Conservation (phyloP, 1,140 invertebrate species). For the Plectrocnemia conspersa region DNA sequence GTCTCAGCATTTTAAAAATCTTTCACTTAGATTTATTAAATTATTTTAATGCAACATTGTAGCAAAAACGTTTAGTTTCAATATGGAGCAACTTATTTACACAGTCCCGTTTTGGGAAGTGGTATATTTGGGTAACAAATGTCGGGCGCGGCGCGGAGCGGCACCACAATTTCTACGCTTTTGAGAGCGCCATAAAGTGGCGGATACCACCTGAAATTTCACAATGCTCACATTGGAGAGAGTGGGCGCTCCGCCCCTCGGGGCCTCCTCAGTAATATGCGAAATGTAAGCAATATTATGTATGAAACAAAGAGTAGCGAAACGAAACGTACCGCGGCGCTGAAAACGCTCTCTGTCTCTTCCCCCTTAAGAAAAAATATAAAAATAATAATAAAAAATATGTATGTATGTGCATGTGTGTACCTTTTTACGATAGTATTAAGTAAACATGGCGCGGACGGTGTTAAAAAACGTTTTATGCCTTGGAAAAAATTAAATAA, state of each 20-base stretch:
- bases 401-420: too few relatives aligned
- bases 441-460: too few relatives aligned
- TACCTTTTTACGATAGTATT: too few relatives aligned
- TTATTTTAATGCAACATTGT: not conserved
- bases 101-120: too few relatives aligned
- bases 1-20: too few relatives aligned
- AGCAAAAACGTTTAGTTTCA: constrained; percentile 1
- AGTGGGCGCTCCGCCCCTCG: not conserved
- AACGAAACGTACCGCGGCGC: constrained; percentile 26
- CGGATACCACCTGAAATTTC: constrained; percentile 32
- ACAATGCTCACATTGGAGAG: constrained; percentile 28
- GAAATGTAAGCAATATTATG: constrained; percentile 36
- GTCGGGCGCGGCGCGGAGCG: constrained; percentile 1
- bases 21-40: too few relatives aligned
- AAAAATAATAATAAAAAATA: not conserved
- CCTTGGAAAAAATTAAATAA: too few relatives aligned
- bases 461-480: too few relatives aligned
- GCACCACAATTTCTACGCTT: constrained; percentile 27
- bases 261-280: constrained; percentile 27
- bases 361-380: not conserved
- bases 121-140: too few relatives aligned
- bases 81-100: not conserved
- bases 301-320: constrained; percentile 35
- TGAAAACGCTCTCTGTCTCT: constrained; percentile 7
- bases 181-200: constrained; percentile 32